These are phyloP conservation scores for Echinops telfairi DNA, from an alignment of 2,113 vertebrate genomes.

Conservation along the genomic window DNA sequence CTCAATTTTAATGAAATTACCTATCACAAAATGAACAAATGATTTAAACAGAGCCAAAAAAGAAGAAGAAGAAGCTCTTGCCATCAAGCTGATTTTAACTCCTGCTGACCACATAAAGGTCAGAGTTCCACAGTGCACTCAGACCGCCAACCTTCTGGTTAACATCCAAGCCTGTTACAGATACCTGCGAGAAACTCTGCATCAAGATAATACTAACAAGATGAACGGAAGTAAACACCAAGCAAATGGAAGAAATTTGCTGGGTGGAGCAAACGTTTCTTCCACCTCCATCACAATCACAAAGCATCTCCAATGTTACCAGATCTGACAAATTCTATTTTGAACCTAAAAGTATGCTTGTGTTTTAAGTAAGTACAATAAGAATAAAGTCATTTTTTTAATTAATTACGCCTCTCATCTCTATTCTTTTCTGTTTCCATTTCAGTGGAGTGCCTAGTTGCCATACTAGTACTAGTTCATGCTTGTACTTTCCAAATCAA, in stretches of 20 bases:
- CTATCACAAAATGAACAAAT: not conserved
- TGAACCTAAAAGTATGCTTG: constrained; percentile 1
- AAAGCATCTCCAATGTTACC: not conserved
- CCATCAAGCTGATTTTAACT: not conserved
- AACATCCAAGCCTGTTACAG: not conserved
- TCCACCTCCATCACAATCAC: not conserved
- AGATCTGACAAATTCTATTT: not conserved
- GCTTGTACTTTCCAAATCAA: constrained; percentile 21
- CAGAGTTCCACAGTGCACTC: not conserved
- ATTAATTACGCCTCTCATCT: not conserved
- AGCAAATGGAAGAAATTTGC: not conserved
- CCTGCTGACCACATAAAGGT: too few species aligned
- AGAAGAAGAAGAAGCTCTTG: not conserved
- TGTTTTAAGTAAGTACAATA: constrained; percentile 17
- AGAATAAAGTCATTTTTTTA: constrained; percentile 33
- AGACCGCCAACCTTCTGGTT: not conserved
- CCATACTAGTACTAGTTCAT: not conserved
- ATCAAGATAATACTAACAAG: not conserved
- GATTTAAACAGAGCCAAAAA: not conserved
- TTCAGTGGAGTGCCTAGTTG: not conserved
- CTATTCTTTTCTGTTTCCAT: not conserved
- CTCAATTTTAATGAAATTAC: constrained; percentile 55
- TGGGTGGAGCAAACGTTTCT: not conserved
- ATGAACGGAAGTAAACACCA: not conserved
- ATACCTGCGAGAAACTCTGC: not conserved